Conservation (phyloP, 2,113 vertebrate genomes). For the Camelus bactrianus region DNA sequence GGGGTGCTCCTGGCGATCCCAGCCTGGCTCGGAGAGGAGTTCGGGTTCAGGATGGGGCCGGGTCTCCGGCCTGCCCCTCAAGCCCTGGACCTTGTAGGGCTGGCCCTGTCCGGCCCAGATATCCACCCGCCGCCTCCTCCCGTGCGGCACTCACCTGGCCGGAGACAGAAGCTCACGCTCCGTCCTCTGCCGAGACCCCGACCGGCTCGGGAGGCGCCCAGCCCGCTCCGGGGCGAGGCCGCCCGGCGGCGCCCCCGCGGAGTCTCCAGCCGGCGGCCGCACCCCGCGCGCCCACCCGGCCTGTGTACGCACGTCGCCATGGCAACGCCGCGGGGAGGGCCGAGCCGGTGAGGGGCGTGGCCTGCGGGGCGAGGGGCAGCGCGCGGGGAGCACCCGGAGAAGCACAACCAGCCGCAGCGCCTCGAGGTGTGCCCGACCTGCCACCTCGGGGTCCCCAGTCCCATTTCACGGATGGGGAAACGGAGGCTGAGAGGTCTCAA, state of each 20-base stretch:
- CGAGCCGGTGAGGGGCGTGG: conserved; percentile 42
- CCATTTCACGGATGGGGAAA: not conserved
- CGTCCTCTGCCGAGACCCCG: not conserved
- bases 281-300: not conserved
- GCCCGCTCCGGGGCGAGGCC: conserved; percentile 49
- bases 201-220: conserved; percentile 8
- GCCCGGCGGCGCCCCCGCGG: conserved; percentile 42
- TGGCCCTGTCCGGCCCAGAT: rapidly evolving
- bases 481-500: not conserved
- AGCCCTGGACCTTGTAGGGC: not conserved
- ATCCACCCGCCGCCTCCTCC: not conserved
- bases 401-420: rapidly evolving
- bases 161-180: conserved; percentile 34
- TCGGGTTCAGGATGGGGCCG: not conserved
- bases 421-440: rapidly evolving
- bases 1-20: not conserved
- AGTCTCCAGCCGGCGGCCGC: not conserved
- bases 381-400: rapidly evolving
- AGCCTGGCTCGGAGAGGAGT: not conserved
- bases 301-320: conserved; percentile 73
- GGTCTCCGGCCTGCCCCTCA: not conserved
- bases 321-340: not conserved
- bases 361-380: not conserved
- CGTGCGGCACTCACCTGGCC: conserved; percentile 63
- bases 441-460: rapidly evolving